Conservation (phyloP, 2,797 vertebrate genomes). For the Argentina silus region DNA sequence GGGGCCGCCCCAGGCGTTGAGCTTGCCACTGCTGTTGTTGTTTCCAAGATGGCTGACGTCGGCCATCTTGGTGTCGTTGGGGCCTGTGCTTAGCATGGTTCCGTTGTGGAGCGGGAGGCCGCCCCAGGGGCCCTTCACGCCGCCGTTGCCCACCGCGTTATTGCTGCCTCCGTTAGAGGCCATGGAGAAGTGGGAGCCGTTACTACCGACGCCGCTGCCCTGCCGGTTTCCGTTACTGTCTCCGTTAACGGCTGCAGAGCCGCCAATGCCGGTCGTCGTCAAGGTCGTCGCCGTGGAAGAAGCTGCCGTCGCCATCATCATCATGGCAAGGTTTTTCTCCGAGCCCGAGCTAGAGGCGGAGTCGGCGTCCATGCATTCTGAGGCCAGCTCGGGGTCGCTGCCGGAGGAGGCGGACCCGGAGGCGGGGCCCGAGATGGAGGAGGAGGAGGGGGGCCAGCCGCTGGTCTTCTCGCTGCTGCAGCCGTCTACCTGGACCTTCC, state of each 20-base stretch:
- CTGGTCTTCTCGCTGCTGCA: slow-evolving; percentile 71
- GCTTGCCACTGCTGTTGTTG: slow-evolving; percentile 74
- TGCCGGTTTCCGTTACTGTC: slow-evolving; percentile 73
- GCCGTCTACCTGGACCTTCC: slow-evolving; percentile 90
- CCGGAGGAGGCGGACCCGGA: slow-evolving; percentile 78
- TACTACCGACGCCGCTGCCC: slow-evolving; percentile 78
- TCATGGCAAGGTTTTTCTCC: slow-evolving; percentile 84
- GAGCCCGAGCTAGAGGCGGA: slow-evolving; percentile 88
- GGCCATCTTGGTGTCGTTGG: slow-evolving; percentile 76
- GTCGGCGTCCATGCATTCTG: slow-evolving; percentile 96
- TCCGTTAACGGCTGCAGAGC: slow-evolving; percentile 61
- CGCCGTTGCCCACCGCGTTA: slow-evolving; percentile 86
- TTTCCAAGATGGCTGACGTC: background rate
- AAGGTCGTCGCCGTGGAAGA: slow-evolving; percentile 64
- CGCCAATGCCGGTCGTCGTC: slow-evolving; percentile 64
- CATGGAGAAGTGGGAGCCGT: slow-evolving; percentile 76
- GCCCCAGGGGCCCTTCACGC: slow-evolving; percentile 88
- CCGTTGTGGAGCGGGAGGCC: slow-evolving; percentile 88
- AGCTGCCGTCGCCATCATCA: slow-evolving; percentile 77
- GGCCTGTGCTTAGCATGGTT: slow-evolving; percentile 83
- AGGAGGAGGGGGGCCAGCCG: slow-evolving; percentile 43
- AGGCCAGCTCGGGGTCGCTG: slow-evolving; percentile 90
- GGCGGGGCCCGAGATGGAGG: slow-evolving; percentile 65
- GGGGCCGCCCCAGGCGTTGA: slow-evolving; percentile 88
- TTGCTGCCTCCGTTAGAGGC: slow-evolving; percentile 84